phyloP scores from a whole-genome alignment of 2,113 vertebrate genomes.

The Cygnus buccinator region DNA sequence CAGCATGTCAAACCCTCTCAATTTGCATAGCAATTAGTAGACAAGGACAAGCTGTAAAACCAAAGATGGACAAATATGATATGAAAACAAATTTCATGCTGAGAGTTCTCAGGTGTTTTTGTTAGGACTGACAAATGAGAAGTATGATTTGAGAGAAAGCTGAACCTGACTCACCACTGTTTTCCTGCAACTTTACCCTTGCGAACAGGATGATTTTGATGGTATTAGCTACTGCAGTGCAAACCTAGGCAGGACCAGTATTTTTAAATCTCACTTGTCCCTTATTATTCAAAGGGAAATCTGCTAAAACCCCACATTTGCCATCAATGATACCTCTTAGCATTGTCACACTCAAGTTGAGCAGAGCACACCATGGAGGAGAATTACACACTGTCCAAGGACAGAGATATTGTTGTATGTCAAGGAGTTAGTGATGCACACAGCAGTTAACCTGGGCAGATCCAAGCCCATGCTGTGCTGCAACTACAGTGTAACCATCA shows the following conservation, averaged over 20 bases:
- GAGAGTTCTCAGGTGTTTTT: conserved; percentile 26
- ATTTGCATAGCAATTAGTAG: conserved; percentile 23
- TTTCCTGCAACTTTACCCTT: not conserved
- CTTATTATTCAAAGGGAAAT: not conserved
- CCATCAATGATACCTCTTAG: not conserved
- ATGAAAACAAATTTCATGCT: conserved; percentile 13
- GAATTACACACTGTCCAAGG: not conserved
- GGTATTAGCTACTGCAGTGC: not conserved
- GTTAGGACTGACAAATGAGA: not conserved
- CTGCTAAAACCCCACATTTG: not conserved
- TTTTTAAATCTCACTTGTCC: not conserved
- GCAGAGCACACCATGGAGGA: not conserved
- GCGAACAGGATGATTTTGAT: not conserved
- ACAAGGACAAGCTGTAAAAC: not conserved
- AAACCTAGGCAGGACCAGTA: not conserved
- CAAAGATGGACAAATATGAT: not conserved
- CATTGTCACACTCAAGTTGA: not conserved
- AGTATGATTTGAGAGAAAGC: not conserved
- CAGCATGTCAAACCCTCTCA: not conserved
- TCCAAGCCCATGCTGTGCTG: not conserved
- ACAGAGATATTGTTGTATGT: rapidly evolving
- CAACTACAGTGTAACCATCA: not conserved
- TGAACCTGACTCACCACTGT: not conserved
- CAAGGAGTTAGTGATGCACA: not conserved
- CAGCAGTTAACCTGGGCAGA: rapidly evolving